Percentiles rank a stretch among this genome's conserved stretches.
phyloP scores from a whole-genome alignment of 1,140 invertebrate genomes.

The Calephelis virginiensis region DNA sequence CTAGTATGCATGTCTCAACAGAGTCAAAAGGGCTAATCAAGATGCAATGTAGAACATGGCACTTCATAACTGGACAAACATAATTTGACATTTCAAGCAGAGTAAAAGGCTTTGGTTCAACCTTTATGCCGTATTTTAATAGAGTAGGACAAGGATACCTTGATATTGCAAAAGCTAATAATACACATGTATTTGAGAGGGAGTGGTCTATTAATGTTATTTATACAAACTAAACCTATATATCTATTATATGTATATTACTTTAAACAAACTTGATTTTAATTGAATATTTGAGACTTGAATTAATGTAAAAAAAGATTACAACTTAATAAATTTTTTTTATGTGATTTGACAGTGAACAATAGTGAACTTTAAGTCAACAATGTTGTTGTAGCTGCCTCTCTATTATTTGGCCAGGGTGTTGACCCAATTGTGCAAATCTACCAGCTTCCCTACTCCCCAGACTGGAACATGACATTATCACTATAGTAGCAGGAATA shows the following conservation, averaged over 20 bases:
- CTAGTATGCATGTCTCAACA: background rate
- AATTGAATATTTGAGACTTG: background rate
- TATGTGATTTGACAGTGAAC: too few relatives aligned
- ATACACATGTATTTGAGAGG: slow-evolving; percentile 3
- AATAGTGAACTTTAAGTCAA: too few relatives aligned
- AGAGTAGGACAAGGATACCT: slow-evolving; percentile 19
- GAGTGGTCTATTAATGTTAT: slow-evolving; percentile 6
- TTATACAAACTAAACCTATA: background rate
- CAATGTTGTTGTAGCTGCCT: too few relatives aligned
- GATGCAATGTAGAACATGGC: slow-evolving; percentile 7
- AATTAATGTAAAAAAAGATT: too few relatives aligned
- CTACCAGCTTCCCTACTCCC: too few relatives aligned
- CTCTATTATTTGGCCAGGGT: too few relatives aligned
- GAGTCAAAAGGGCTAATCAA: background rate
- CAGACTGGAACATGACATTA: too few relatives aligned
- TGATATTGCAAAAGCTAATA: slow-evolving; percentile 16
- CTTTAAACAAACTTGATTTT: background rate
- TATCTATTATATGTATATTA: too few relatives aligned
- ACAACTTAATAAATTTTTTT: too few relatives aligned
- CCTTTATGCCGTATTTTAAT: slow-evolving; percentile 8
- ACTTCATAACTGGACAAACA: slow-evolving; percentile 1
- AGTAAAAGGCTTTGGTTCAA: slow-evolving; percentile 15
- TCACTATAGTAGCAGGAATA: too few relatives aligned
- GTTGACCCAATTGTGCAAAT: too few relatives aligned
- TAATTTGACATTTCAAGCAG: slow-evolving; percentile 12